Base-by-base conservation (phyloP, 2,888 invertebrate species). In the Clostera curtula region DNA sequence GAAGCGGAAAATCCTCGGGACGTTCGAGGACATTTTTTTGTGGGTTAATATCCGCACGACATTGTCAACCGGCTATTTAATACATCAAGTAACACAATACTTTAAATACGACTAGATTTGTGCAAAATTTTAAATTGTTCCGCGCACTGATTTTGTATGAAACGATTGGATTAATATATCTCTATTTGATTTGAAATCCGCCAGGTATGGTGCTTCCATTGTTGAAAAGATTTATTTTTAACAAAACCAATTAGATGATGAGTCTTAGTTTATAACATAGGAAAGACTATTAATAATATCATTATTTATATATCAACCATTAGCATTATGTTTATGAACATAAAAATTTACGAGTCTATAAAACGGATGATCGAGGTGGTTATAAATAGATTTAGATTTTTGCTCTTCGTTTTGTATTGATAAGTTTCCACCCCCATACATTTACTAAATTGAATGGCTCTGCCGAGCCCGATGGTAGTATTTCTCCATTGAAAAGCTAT, bases 1-100 rank as follows among this genome's bases (percentile, higher is more conserved):
- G 79, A 83, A 80, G 83, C 80, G 83, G 82, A 83, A 83, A 83
- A 83, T 83, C 83, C 83, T 79, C 76, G 76, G 80, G 74, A 77
- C 70, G 69, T 79, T 77, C 63, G 77, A 80, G 80, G 79, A 80
- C 76, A 76, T 76, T 82, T 83, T n/a, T 83, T 83, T 83, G 80
- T 77, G 71, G 74, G 74, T 73, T 80, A 79, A 82, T 83, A 82
- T 83, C 80, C 77, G 79, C 74, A 72, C 75, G 74, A 80, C 79
- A 82, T 82, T 83, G 82, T 83, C 79, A 79, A 76, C 71, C 69
- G 67, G 76, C 82, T 69, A 80, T 82, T 82, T 80, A 79, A 82
- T 82, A 80, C 80, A 74, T 73, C 68, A 60, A 63, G 82, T 80
- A 83, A 83, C 60, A 82, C 76, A 79, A 83, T 82, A 82, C 80